Conservation (phyloP, 1,140 invertebrate genomes). For the Sinella curviseta region DNA sequence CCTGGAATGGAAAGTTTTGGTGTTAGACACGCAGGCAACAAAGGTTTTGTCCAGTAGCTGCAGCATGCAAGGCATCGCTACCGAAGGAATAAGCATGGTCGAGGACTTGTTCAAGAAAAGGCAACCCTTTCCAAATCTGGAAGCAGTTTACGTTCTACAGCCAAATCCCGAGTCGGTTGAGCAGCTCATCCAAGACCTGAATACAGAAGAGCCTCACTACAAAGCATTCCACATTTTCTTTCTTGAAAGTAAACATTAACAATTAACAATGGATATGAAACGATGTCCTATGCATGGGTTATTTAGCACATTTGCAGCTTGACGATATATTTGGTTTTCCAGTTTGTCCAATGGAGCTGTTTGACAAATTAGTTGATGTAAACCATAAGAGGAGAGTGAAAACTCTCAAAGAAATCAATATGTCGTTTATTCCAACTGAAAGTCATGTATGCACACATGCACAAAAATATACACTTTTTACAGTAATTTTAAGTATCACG, state of each 20-base stretch:
- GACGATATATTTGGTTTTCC: no score
- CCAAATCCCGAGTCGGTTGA: conserved; percentile 35
- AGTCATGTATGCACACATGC: conserved; percentile 73
- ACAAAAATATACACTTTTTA: conserved; percentile 76
- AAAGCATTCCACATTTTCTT: conserved; percentile 27
- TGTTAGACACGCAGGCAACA: conserved; percentile 37
- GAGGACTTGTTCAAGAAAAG: conserved; percentile 43
- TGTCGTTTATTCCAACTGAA: conserved; percentile 99
- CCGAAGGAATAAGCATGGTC: conserved; percentile 39
- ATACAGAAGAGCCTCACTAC: neutral
- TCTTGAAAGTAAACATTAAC: conserved; percentile 6
- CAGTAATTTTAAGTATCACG: no score
- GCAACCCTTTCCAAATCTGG: conserved; percentile 42
- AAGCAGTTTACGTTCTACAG: conserved; percentile 45
- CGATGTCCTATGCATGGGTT: neutral
- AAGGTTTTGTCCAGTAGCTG: conserved; percentile 46
- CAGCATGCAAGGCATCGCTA: conserved; percentile 44
- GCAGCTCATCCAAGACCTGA: conserved; percentile 35
- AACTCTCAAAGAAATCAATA: conserved; percentile 99
- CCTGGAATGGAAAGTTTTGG: conserved; percentile 37
- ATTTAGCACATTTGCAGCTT: neutral
- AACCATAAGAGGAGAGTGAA: conserved; percentile 92
- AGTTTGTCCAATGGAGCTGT: conserved; percentile 85
- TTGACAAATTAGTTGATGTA: conserved; percentile 97
- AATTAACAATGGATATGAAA: neutral